phyloP scores from a whole-genome alignment of 2,797 vertebrate species.

The Epinephelus coioides region DNA sequence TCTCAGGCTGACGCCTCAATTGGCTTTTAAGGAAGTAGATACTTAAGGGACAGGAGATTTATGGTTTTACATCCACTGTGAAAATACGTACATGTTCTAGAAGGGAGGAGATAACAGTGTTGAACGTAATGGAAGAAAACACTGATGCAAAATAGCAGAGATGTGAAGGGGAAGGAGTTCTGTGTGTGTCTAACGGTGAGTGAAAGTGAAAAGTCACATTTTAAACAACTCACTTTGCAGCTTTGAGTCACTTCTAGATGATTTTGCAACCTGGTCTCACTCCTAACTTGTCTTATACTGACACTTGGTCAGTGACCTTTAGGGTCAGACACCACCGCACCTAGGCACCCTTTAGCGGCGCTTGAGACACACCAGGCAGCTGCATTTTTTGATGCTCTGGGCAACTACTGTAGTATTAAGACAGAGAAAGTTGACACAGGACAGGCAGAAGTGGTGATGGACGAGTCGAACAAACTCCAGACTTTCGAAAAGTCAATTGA shows the following conservation, averaged over 20 bases:
- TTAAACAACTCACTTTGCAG: not conserved
- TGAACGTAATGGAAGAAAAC: not conserved
- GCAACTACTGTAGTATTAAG: no score
- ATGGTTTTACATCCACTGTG: constrained; percentile 68
- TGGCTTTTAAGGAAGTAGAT: constrained; percentile 73
- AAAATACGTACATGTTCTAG: constrained; percentile 35
- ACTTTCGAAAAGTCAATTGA: no score
- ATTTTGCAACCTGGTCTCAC: not conserved
- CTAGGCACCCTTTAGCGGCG: no score
- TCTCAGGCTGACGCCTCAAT: constrained; percentile 59
- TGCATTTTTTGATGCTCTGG: no score
- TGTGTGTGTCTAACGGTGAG: not conserved
- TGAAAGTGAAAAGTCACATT: not conserved
- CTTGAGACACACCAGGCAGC: no score
- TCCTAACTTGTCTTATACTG: no score
- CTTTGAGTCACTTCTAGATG: not conserved
- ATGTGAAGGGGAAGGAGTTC: not conserved
- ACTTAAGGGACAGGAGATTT: constrained; percentile 55
- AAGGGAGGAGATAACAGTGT: not conserved
- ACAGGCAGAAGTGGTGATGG: no score
- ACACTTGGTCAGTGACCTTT: no score
- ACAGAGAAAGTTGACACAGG: no score
- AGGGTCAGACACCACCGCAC: no score
- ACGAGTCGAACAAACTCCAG: no score
- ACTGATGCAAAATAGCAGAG: not conserved